These are phyloP conservation scores for Sycobia sp. DNA, from an alignment of 1,140 invertebrate species.

Conservation along the genomic window DNA sequence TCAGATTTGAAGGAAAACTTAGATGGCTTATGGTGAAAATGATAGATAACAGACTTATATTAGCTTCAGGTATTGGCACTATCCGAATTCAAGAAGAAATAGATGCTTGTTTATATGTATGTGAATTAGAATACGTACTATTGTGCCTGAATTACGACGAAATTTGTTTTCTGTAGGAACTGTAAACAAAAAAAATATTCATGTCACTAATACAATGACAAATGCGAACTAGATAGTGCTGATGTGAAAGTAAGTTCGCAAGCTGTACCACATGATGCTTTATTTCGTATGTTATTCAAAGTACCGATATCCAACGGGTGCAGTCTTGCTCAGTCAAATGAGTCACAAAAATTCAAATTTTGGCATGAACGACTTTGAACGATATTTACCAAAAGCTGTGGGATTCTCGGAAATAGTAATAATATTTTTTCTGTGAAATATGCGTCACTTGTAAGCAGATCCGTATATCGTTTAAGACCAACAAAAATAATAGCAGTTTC, in stretches of 20 bases:
- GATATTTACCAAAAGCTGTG: neutral
- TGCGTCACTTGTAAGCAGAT: neutral
- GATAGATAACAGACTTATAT: too few relatives aligned
- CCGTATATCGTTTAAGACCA: neutral
- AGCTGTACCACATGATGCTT: too few relatives aligned
- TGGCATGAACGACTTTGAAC: conserved; percentile 11
- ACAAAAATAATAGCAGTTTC: neutral
- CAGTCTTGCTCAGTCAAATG: neutral
- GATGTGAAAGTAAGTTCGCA: neutral
- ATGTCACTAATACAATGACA: too few relatives aligned
- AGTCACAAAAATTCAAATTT: conserved; percentile 2
- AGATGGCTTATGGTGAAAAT: too few relatives aligned
- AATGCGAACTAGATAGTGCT: conserved; percentile 3
- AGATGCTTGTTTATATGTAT: neutral
- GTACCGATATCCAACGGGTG: neutral
- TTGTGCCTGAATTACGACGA: conserved; percentile 19
- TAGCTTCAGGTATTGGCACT: neutral
- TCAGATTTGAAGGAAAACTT: too few relatives aligned
- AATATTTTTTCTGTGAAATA: neutral
- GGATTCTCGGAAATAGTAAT: neutral
- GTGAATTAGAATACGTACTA: conserved; percentile 22
- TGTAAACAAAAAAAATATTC: conserved; percentile 10
- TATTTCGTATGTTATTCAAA: too few relatives aligned
- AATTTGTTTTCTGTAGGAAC: conserved; percentile 29
- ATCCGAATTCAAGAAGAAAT: conserved; percentile 17